phyloP scores from a whole-genome alignment of 2,888 invertebrate genomes.

The Cosmia pyralina region DNA sequence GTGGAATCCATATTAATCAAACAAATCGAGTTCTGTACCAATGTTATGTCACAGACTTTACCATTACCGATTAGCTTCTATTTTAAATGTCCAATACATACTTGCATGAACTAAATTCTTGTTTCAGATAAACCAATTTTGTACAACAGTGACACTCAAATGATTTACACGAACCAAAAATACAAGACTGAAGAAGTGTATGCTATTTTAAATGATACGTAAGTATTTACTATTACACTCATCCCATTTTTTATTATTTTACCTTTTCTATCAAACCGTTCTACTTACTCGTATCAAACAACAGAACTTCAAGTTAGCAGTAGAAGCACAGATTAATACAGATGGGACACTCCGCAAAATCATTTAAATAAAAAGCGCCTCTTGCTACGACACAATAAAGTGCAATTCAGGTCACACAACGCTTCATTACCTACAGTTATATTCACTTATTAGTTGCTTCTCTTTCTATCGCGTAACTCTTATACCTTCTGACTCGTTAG shows the following conservation, averaged over 20 bases:
- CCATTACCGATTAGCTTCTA: background rate
- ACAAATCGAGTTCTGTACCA: background rate
- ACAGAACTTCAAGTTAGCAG: background rate
- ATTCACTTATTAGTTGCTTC: too few species aligned
- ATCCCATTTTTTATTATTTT: too few species aligned
- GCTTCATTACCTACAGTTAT: too few species aligned
- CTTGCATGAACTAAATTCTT: background rate
- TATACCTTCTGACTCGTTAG: too few species aligned
- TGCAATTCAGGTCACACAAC: too few species aligned
- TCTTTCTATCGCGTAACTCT: too few species aligned
- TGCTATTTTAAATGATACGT: conserved; percentile 85
- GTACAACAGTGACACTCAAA: conserved; percentile 74
- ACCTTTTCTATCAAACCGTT: background rate
- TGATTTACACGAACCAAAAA: conserved; percentile 70
- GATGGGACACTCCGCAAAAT: too few species aligned
- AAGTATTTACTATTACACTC: conserved; percentile 64
- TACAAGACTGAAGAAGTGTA: conserved; percentile 82
- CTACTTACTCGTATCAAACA: background rate
- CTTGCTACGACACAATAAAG: too few species aligned
- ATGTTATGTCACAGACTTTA: background rate
- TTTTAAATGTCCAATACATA: background rate
- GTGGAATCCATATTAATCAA: background rate
- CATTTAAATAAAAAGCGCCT: too few species aligned
- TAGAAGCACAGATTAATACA: too few species aligned
- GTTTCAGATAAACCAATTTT: conserved; percentile 83